Percentiles rank a stretch among this genome's conserved stretches.
phyloP scores from a whole-genome alignment of 2,888 invertebrate genomes.

The Lasius fuliginosus region DNA sequence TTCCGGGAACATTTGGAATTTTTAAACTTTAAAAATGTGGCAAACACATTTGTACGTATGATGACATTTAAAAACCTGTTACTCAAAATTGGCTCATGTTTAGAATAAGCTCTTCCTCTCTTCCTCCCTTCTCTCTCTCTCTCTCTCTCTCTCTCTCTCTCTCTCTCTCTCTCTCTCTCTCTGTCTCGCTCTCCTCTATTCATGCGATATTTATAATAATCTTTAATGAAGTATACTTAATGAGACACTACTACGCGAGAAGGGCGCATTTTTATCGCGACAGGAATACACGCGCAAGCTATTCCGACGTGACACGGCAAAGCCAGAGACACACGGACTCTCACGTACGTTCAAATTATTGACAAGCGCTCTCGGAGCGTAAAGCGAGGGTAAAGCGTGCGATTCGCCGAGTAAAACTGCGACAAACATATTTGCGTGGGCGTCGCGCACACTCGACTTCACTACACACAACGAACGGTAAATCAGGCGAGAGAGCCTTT shows the following conservation, averaged over 20 bases:
- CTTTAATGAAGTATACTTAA: neutral
- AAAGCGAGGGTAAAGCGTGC: neutral
- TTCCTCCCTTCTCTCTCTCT: neutral
- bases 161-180: neutral
- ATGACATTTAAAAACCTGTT: neutral
- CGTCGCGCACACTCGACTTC: neutral
- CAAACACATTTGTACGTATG: neutral
- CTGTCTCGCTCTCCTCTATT: neutral
- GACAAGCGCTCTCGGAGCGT: neutral
- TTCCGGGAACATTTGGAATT: neutral
- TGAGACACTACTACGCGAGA: neutral
- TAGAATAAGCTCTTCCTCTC: too few species aligned
- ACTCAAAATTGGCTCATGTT: neutral
- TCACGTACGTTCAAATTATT: neutral
- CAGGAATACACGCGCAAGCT: neutral
- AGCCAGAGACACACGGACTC: neutral
- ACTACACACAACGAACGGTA: constrained; percentile 42
- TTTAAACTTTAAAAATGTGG: neutral
- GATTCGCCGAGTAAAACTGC: neutral
- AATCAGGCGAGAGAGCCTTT: constrained; percentile 37
- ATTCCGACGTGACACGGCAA: neutral
- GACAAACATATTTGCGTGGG: neutral
- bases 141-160: neutral
- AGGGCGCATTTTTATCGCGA: neutral
- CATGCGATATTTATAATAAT: neutral